Evolutionary conservation across 2,113 vertebrate species (phyloP), one percentile per base, ranked within the genome.

Genomic region (Bubo scandiacus): DNA sequence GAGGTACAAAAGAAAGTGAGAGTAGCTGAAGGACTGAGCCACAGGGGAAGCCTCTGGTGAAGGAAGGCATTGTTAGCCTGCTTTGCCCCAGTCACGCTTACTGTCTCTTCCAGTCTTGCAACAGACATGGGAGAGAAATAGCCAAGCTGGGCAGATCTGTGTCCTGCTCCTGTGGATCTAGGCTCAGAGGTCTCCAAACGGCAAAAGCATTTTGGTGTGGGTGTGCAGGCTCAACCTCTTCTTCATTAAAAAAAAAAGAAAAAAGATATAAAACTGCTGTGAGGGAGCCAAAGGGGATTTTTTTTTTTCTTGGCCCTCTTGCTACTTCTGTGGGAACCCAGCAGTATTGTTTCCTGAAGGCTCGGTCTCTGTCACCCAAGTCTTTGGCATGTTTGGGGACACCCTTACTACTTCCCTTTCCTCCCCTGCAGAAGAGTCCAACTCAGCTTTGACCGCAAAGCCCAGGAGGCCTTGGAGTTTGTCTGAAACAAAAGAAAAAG

Each of bases 401-500:
- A 94, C 81, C 94, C 92, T 93, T 95, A 92, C 88, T 96, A 95
- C 82, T 97, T 97, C 96, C 92, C 92, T 86, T 95, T 96, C 88
- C 91, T 94, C 43, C 81, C 77, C 79, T 93, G 91, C 83, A 95
- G 90, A 95, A 96, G 73, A 93, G 81, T 97, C 97, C 97, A 97
- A 90, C 57, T 65, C 95, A 82, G 96, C 94, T 96, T 95, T 88
- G 92, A 96, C 94, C 95, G 2, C 90, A 96, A 97, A 95, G 94
- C 96, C 96, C 95, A 89, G 80, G 92, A 93, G 96, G 92, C 91
- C 80, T 86, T 90, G 96, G 96, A 96, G 94, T 91, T 97, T 93
- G 97, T 95, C 91, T 95, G 91, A 97, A 98, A 97, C 97, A 97
- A 98, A 97, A 97, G 96, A 86, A 96, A 96, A 96, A 97, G 89